These are phyloP conservation scores for Fratercula arctica DNA, from an alignment of 2,797 vertebrate species.

Conservation along the genomic window DNA sequence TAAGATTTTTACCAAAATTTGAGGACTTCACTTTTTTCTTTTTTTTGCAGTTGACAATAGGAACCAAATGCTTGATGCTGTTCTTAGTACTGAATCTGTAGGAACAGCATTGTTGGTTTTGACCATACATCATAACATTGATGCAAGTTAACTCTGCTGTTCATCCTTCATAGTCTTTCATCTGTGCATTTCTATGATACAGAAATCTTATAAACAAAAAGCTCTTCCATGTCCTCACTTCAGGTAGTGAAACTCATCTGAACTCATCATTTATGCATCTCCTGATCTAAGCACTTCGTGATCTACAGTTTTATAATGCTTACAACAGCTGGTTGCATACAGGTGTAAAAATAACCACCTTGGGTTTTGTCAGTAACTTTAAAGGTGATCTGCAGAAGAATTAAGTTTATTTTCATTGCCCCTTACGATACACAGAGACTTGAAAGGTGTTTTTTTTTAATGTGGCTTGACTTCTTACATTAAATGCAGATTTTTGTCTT, in stretches of 20 bases:
- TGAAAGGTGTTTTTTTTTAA: neutral
- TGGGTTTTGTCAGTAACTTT: neutral
- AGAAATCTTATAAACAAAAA: neutral
- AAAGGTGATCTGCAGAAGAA: neutral
- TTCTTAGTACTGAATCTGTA: neutral
- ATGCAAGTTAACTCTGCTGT: neutral
- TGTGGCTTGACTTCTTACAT: neutral
- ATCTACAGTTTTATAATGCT: neutral
- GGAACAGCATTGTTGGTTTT: neutral
- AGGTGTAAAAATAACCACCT: neutral
- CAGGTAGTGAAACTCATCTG: neutral
- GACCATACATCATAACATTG: neutral
- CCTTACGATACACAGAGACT: neutral
- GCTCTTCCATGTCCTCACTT: neutral
- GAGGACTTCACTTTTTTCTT: neutral
- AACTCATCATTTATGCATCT: neutral
- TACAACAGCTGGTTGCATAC: neutral
- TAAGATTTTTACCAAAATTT: neutral
- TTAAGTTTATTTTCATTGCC: neutral
- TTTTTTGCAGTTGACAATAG: neutral
- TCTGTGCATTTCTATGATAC: neutral
- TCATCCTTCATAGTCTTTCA: neutral
- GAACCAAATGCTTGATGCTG: neutral
- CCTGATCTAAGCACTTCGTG: neutral
- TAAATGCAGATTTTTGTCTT: neutral